Evolutionary conservation across 2,113 vertebrate species (phyloP), one percentile per base, ranked within the genome.

Genomic region (Coryphaenoides rupestris): DNA sequence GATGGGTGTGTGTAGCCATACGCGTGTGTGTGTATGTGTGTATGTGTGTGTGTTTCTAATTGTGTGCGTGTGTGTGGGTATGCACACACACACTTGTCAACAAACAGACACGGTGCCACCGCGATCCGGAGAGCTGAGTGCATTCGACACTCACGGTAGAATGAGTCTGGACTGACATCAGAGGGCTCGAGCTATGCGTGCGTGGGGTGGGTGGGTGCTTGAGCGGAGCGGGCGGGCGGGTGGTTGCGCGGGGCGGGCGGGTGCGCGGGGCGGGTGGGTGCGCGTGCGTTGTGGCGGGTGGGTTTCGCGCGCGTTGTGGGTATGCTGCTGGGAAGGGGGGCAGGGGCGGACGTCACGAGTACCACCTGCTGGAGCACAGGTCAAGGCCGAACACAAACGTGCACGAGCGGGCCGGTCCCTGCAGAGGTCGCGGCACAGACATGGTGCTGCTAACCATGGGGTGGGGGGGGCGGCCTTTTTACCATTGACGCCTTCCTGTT

Each of bases 81-180:
- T 15, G 15, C 14, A 72, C 76, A 60, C 65, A 13, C 70, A n/a
- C 68, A 60, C 52, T 63, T 81, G 77, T 78, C 72, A 76, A 72
- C 60, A 21, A 70, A 74, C 61, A 4, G 61, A 69, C 33, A 66
- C 68, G 68, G 65, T 52, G 66, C 65, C 68, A 80, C n/a, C n/a
- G n/a, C 77, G 75, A 77, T 77, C 63, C 22, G 82, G 84, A 76
- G 81, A 75, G 81, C 78, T 78, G 76, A 81, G 86, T 66, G 81
- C 70, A 80, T 84, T 78, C 78, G 70, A 81, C 63, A 69, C 60
- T 61, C 62, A 40, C 9, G 33, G n/a, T n/a, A 40, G 33, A 40
- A 40, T 40, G 33, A 40, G 13, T 40, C 33, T 40, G 69, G 73
- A 74, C 68, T 79, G 84, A 79, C 78, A 83, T 65, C 23, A 19